Conservation (phyloP, 2,888 invertebrate species). For the Tricholauxania praeusta region DNA sequence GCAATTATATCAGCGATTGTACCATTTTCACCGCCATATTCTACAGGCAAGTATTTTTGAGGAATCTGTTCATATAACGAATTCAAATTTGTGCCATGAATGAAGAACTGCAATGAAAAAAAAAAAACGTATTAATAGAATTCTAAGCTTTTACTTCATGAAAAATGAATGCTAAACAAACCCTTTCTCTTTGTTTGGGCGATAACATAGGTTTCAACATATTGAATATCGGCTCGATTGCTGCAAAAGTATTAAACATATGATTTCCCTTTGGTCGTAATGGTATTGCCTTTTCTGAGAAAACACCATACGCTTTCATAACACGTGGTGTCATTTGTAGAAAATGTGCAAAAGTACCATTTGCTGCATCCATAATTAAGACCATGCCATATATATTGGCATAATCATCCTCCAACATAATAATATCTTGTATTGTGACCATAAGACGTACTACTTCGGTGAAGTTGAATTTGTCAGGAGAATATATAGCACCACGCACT, state of each 20-base stretch:
- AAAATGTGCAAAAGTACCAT: conserved; percentile 70
- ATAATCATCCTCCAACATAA: conserved; percentile 73
- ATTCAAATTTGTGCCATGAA: conserved; percentile 11
- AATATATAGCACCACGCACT: conserved; percentile 68
- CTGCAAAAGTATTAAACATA: conserved; percentile 71
- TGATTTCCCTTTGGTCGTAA: conserved; percentile 72
- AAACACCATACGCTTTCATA: conserved; percentile 71
- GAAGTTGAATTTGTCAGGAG: conserved; percentile 68
- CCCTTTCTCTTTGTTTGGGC: conserved; percentile 72
- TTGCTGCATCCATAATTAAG: conserved; percentile 71
- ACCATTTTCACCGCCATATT: no score
- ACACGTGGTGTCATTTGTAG: conserved; percentile 71
- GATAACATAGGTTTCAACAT: conserved; percentile 72
- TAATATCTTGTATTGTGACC: conserved; percentile 71
- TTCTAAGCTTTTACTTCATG: background rate
- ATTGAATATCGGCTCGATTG: conserved; percentile 72
- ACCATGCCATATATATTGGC: conserved; percentile 69
- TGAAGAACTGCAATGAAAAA: background rate
- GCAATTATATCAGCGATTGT: no score
- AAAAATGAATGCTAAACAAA: conserved; percentile 58
- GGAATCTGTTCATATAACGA: background rate
- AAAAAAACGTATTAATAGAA: no score
- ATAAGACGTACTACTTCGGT: conserved; percentile 70
- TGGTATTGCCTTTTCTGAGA: conserved; percentile 73
- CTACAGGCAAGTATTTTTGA: no score